These are phyloP conservation scores for Megalonaias nervosa DNA, from an alignment of 1,140 invertebrate species.

Conservation along the genomic window DNA sequence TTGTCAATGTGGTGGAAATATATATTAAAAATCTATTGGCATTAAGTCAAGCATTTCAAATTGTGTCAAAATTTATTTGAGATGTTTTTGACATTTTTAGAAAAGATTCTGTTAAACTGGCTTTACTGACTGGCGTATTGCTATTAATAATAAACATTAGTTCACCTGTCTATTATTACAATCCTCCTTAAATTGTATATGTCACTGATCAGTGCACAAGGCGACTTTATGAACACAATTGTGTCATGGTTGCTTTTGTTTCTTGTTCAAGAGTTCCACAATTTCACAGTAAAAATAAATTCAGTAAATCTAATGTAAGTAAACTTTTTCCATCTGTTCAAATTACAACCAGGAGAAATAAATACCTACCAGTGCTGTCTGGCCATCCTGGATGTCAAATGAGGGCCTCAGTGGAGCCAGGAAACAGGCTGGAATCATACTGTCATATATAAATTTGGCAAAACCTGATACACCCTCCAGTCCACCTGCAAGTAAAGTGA, in stretches of 20 bases:
- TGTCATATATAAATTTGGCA: constrained; percentile 74
- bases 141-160: too few relatives aligned
- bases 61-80: too few relatives aligned
- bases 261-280: background rate
- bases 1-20: too few relatives aligned
- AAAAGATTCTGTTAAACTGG: too few relatives aligned
- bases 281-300: background rate
- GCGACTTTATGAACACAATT: background rate
- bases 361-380: constrained; percentile 70
- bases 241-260: too few relatives aligned
- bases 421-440: constrained; percentile 76
- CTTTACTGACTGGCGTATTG: too few relatives aligned
- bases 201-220: background rate
- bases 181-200: background rate
- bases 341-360: background rate
- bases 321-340: background rate
- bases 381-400: constrained; percentile 76
- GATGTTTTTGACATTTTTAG: too few relatives aligned
- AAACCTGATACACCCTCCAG: constrained; percentile 70
- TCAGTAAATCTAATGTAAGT: background rate
- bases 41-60: too few relatives aligned
- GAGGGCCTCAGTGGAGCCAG: constrained; percentile 74
- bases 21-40: too few relatives aligned
- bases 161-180: too few relatives aligned
- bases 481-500: constrained; percentile 55